These are phyloP conservation scores for Operophtera brumata DNA, from an alignment of 2,888 invertebrate genomes.

Conservation along the genomic window DNA sequence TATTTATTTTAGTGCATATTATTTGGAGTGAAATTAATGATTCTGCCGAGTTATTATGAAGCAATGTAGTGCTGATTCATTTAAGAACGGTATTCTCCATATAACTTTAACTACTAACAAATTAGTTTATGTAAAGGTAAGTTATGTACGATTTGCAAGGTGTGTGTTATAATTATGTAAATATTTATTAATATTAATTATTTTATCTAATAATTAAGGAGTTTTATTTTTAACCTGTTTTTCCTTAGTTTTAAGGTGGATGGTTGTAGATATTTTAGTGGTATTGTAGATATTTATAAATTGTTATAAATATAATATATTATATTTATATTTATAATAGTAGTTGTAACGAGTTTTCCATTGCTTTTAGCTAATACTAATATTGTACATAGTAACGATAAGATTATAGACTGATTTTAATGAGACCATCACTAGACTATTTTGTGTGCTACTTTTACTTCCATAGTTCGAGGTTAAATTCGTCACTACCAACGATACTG, in stretches of 20 bases:
- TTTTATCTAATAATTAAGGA: conserved; percentile 12
- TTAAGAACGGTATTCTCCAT: neutral
- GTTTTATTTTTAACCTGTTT: conserved; percentile 33
- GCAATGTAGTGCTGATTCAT: neutral
- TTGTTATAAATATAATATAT: too few relatives aligned
- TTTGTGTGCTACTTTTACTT: too few relatives aligned
- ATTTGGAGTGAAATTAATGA: neutral
- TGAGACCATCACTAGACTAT: too few relatives aligned
- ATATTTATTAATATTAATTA: conserved; percentile 28
- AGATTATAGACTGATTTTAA: too few relatives aligned
- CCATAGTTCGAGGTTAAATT: too few relatives aligned
- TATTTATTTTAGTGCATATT: neutral
- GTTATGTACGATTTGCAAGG: conserved; percentile 1
- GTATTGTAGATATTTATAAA: conserved; percentile 12
- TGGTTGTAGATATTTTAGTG: conserved; percentile 26
- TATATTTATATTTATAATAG: too few relatives aligned
- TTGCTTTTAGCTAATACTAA: conserved; percentile 13
- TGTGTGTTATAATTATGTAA: conserved; percentile 22
- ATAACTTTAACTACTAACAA: conserved; percentile 7
- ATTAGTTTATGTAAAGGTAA: conserved; percentile 13
- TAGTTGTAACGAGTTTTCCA: neutral
- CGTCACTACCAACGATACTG: too few relatives aligned
- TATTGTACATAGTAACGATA: neutral
- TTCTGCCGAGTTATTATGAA: neutral
- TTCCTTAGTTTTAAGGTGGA: conserved; percentile 31